phyloP scores from a whole-genome alignment of 2,113 vertebrate genomes.

The Falcunculus frontatus region DNA sequence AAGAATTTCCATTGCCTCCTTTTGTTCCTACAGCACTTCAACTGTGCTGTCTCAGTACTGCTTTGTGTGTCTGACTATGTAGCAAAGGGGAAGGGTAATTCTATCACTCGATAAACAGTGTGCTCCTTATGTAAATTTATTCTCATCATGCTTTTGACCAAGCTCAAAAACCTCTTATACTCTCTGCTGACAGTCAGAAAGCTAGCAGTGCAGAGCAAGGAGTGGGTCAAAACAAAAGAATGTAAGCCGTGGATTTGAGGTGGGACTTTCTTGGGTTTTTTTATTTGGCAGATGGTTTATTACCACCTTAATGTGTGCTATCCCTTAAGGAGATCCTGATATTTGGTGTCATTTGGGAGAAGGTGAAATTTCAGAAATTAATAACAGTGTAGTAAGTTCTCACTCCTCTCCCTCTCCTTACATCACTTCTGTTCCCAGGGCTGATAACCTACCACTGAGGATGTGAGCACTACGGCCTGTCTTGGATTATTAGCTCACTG shows the following conservation, averaged over 20 bases:
- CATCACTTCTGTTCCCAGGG: background rate
- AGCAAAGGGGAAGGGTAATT: background rate
- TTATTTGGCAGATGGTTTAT: background rate
- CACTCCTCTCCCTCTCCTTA: background rate
- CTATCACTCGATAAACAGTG: background rate
- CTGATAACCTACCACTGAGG: background rate
- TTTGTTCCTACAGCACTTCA: background rate
- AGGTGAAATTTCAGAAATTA: background rate
- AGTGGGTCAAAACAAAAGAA: background rate
- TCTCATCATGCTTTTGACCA: background rate
- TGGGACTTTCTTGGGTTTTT: background rate
- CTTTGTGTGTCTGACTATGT: background rate
- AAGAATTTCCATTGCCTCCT: background rate
- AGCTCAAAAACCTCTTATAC: background rate
- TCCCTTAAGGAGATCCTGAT: background rate
- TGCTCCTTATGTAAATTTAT: background rate
- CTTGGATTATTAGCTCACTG: background rate
- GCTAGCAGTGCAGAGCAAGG: background rate
- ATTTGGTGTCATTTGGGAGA: background rate
- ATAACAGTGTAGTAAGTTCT: background rate
- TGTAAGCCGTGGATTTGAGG: background rate
- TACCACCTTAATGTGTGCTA: background rate
- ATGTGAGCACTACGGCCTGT: background rate
- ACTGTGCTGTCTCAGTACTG: background rate
- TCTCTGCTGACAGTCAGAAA: background rate